These are phyloP conservation scores for Tenthredo notha DNA, from an alignment of 2,888 invertebrate species.

Conservation along the genomic window DNA sequence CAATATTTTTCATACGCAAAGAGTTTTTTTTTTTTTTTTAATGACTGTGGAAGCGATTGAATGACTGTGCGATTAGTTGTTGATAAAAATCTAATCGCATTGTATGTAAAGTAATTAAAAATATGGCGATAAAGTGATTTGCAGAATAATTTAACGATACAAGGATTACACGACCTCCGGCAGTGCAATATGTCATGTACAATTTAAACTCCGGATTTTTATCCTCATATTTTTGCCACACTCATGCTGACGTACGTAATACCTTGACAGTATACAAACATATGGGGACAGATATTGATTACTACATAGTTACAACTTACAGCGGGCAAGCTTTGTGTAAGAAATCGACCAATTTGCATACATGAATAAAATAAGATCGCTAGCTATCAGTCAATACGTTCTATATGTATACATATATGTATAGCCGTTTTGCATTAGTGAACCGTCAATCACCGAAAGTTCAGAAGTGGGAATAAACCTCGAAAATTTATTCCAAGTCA, in stretches of 20 bases:
- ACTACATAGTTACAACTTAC: neutral
- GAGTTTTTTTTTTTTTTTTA: no score
- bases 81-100: neutral
- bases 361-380: slow-evolving; percentile 3
- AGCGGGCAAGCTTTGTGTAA: neutral
- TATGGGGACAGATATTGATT: neutral
- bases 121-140: neutral
- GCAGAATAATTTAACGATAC: neutral
- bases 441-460: slow-evolving; percentile 1
- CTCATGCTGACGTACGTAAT: neutral
- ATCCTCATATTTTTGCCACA: neutral
- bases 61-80: neutral
- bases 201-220: neutral
- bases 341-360: slow-evolving; percentile 9
- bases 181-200: neutral
- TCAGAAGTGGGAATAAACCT: neutral
- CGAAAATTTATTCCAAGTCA: neutral
- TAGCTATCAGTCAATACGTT: neutral
- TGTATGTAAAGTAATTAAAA: neutral
- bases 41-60: no score
- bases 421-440: neutral
- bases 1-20: no score
- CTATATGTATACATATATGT: neutral
- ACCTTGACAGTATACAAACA: neutral
- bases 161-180: neutral